A percentile compares a stretch with the other conserved stretches of the same genome.
Evolutionary conservation across 2,797 vertebrate genomes (phyloP).

Genomic region (Arctocebus calabarensis): DNA sequence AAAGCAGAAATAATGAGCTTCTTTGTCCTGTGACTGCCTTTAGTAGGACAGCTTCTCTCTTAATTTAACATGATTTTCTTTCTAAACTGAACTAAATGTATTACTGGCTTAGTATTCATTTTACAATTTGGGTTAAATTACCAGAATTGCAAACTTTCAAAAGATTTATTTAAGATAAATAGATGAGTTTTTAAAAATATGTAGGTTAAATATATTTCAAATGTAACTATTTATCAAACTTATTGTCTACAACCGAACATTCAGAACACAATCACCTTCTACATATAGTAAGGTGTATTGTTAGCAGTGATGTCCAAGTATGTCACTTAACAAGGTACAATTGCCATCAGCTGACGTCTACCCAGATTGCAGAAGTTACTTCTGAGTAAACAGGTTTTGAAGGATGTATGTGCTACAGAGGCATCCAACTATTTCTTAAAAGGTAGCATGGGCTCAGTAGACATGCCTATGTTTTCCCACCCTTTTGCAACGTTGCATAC

Average conservation of each 20-base stretch:
- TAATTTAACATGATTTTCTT: constrained; percentile 17
- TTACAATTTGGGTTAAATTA: neutral
- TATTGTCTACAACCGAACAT: neutral
- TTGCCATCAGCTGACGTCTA: neutral
- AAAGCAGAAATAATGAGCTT: neutral
- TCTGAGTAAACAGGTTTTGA: neutral
- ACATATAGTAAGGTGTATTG: neutral
- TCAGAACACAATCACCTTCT: neutral
- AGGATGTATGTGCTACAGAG: neutral
- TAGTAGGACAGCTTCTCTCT: neutral
- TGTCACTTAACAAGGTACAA: neutral
- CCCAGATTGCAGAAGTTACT: neutral
- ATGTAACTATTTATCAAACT: neutral
- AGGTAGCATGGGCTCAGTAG: neutral
- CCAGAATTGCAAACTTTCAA: neutral
- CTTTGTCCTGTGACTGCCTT: neutral
- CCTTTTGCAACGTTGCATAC: neutral
- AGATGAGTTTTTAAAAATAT: neutral
- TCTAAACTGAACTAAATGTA: neutral
- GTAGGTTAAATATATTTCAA: neutral
- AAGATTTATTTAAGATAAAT: constrained; percentile 19
- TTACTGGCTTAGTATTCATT: neutral
- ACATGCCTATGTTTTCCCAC: neutral
- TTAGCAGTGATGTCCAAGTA: neutral
- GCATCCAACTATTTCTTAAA: neutral